phyloP scores from a whole-genome alignment of 2,888 invertebrate genomes.

The Lobophora halterata region DNA sequence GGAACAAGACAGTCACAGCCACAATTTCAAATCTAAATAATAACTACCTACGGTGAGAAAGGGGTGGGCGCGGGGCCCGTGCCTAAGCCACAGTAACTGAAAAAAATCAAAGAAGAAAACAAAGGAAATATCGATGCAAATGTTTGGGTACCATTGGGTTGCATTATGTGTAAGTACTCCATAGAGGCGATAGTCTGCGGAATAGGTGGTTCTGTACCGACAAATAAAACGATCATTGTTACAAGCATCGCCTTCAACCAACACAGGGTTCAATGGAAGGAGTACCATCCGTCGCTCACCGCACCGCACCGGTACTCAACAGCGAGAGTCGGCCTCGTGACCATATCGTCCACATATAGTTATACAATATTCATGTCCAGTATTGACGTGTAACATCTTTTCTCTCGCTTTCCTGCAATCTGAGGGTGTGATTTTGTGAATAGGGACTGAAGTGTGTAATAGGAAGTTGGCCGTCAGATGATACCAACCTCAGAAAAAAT shows the following conservation, averaged over 20 bases:
- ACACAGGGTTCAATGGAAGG: constrained; percentile 31
- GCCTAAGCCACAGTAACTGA: constrained; percentile 41
- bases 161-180: constrained; percentile 78
- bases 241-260: constrained; percentile 58
- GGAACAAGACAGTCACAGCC: constrained; percentile 67
- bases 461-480: too few relatives aligned
- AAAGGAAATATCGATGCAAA: constrained; percentile 61
- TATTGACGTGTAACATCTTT: too few relatives aligned
- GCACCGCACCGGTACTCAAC: too few relatives aligned
- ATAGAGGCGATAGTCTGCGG: constrained; percentile 77
- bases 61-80: constrained; percentile 39
- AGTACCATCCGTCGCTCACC: constrained; percentile 19
- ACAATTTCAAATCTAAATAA: constrained; percentile 61
- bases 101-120: constrained; percentile 42
- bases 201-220: constrained; percentile 77
- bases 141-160: constrained; percentile 76
- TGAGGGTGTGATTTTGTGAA: too few relatives aligned
- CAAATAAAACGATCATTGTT: constrained; percentile 74
- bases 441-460: too few relatives aligned
- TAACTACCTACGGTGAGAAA: constrained; percentile 49
- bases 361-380: too few relatives aligned
- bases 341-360: background rate
- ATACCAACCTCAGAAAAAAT: too few relatives aligned
- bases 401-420: too few relatives aligned
- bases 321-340: too few relatives aligned